These are phyloP conservation scores for Globodera rostochiensis DNA, from an alignment of 1,140 invertebrate genomes.

Conservation along the genomic window DNA sequence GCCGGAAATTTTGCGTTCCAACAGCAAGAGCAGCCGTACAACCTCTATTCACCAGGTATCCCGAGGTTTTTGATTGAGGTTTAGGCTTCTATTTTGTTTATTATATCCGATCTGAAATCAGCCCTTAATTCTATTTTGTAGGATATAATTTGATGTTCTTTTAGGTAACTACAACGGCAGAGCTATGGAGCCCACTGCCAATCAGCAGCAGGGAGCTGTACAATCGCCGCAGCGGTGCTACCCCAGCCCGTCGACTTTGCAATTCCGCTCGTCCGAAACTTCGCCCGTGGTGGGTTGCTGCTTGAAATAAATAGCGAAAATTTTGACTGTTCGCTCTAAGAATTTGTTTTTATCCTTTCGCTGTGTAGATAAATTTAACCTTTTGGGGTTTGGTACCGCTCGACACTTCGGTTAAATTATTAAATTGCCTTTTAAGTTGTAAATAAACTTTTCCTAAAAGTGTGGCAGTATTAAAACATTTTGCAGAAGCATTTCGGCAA, in stretches of 20 bases:
- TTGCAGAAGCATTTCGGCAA: neutral
- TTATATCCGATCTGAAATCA: no score
- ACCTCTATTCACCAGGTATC: neutral
- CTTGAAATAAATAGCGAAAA: no score
- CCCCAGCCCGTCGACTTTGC: neutral
- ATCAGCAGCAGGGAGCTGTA: neutral
- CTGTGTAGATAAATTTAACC: no score
- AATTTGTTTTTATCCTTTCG: neutral
- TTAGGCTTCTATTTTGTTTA: neutral
- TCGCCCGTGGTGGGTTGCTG: neutral
- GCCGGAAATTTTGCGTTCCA: neutral
- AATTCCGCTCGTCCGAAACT: neutral
- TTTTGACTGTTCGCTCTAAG: no score
- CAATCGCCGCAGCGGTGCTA: neutral
- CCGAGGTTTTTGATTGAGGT: neutral
- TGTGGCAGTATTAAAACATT: neutral
- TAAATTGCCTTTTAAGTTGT: neutral
- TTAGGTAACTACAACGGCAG: neutral
- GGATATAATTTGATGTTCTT: neutral
- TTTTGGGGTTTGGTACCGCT: no score
- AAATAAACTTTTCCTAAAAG: neutral
- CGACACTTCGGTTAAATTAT: neutral
- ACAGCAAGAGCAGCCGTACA: neutral
- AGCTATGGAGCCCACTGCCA: neutral
- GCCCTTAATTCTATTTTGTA: neutral